Percentiles rank a stretch among this genome's conserved stretches.
These are phyloP conservation scores for Ochotona curzoniae DNA, from an alignment of 2,113 vertebrate genomes.

Conservation along the genomic window DNA sequence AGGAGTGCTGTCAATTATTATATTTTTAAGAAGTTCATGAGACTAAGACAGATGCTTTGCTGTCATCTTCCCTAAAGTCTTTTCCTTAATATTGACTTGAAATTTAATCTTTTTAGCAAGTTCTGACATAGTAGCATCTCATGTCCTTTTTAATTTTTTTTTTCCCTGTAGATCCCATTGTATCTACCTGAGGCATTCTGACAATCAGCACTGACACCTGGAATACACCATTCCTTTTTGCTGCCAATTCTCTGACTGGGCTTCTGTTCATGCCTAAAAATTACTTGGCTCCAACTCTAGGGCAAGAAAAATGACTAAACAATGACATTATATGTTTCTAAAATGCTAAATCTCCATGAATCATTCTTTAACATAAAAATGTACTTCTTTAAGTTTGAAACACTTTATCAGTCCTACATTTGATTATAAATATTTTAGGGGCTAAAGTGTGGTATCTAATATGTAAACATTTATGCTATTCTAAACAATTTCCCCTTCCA, in stretches of 20 bases:
- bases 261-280: background rate
- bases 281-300: background rate
- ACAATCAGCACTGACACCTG: background rate
- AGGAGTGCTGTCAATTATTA: background rate
- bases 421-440: background rate
- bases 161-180: background rate
- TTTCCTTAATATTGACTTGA: background rate
- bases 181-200: background rate
- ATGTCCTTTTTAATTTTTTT: background rate
- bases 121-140: background rate
- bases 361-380: conserved; percentile 7
- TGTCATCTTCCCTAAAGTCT: background rate
- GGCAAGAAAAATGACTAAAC: background rate
- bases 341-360: background rate
- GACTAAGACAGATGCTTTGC: background rate
- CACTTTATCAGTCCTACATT: background rate
- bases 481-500: background rate
- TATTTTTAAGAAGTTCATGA: conserved; percentile 18
- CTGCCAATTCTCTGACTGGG: background rate
- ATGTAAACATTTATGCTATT: background rate
- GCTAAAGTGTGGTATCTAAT: background rate
- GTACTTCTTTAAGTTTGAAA: background rate
- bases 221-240: background rate
- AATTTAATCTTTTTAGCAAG: conserved; percentile 27
- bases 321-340: background rate